Conservation (phyloP, 1,140 invertebrate genomes). For the Metaphire vulgaris region DNA sequence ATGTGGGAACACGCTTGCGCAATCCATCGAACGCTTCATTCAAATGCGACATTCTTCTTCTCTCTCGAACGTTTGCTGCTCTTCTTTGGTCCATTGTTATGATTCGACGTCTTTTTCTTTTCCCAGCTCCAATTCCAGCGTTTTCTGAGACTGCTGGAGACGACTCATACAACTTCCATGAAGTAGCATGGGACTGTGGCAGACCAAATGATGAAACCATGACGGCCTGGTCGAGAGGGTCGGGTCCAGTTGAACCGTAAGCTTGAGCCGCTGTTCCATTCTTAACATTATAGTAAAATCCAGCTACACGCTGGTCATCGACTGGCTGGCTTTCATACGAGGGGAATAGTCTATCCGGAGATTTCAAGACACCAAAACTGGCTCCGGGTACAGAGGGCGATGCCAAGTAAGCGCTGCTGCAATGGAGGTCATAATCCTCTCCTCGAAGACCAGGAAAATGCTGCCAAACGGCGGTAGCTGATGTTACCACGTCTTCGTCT, state of each 20-base stretch:
- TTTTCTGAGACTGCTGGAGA: not conserved
- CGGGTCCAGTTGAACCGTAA: not conserved
- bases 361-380: not conserved
- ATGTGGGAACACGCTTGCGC: constrained; percentile 70
- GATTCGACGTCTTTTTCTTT: constrained; percentile 32
- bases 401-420: no score
- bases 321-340: not conserved
- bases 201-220: not conserved
- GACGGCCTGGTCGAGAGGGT: not conserved
- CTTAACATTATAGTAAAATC: not conserved
- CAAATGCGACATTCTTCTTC: constrained; percentile 88
- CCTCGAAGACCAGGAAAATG: not conserved
- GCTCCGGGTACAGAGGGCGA: not conserved
- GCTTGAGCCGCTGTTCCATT: not conserved
- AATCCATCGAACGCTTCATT: constrained; percentile 82
- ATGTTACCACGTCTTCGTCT: not conserved
- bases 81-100: constrained; percentile 35
- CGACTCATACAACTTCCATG: not conserved
- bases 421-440: not conserved
- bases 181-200: not conserved
- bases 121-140: not conserved
- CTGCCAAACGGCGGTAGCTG: not conserved
- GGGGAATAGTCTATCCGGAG: not conserved
- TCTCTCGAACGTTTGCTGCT: constrained; percentile 59
- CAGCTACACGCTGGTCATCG: not conserved